Conservation (phyloP, 1,140 invertebrate species). For the Plectus sambesii region DNA sequence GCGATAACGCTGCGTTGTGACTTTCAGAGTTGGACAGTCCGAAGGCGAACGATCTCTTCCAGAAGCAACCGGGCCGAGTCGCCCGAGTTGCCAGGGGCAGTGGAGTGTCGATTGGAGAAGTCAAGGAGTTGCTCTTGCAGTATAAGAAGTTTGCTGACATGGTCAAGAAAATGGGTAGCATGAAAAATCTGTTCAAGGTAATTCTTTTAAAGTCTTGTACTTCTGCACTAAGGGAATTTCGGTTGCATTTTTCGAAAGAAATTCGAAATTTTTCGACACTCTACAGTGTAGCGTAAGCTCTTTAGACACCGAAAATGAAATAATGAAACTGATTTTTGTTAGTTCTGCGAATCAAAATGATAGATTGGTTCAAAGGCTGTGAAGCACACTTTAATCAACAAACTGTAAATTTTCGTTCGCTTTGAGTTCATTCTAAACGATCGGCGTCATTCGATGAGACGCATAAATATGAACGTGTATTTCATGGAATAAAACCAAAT, state of each 20-base stretch:
- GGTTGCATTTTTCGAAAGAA: neutral
- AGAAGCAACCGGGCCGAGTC: conserved; percentile 73
- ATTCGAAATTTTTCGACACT: neutral
- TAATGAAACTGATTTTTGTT: conserved; percentile 8
- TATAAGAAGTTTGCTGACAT: conserved; percentile 99
- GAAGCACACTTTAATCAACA: no score
- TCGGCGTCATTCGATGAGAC: no score
- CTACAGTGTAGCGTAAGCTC: conserved; percentile 2
- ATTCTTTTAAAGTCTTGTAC: conserved; percentile 15
- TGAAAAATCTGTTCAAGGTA: conserved; percentile 91
- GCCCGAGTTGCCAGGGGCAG: conserved; percentile 82
- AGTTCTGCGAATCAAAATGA: no score
- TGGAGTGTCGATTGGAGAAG: conserved; percentile 86
- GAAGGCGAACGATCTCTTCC: conserved; percentile 93
- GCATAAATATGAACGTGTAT: no score
- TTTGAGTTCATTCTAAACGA: no score
- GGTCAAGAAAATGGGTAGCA: conserved; percentile 99
- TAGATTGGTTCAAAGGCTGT: no score
- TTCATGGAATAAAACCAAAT: no score
- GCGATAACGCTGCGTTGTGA: conserved; percentile 14
- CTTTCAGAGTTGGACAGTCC: conserved; percentile 74
- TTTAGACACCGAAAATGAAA: conserved; percentile 7
- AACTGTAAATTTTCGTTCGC: no score
- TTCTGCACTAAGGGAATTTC: conserved; percentile 10
- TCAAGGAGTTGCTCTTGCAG: conserved; percentile 90